Evolutionary conservation across 1,140 invertebrate genomes (phyloP), one percentile per base, ranked within the genome.

Genomic region (Diorhabda elongata): DNA sequence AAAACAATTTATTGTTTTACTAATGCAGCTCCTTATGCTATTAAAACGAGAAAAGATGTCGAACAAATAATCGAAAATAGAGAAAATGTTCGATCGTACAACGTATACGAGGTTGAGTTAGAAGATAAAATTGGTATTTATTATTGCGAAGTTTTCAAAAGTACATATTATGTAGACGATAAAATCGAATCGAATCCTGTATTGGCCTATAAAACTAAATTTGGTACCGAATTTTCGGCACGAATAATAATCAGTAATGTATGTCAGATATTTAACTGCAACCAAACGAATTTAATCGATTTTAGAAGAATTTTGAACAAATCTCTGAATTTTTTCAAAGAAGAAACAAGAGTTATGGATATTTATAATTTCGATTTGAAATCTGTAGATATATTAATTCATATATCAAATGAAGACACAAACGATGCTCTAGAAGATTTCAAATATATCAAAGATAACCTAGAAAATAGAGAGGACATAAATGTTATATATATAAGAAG

Each of bases 101-200:
- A 66, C 67, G 78, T 71, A 4, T 84, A 4, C 75, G 76, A 65
- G 58, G 76, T 78, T 4, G 11, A 64, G 3, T 61, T 79, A 4
- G 77, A 75, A 43, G 78, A 81, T 7, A 76, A 75, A 8, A 75
- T 81, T 3, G 82, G 81, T 8, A 76, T 81, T 64, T 85, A 84
- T 72, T 83, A 82, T 81, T 84, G 84, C 69, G 78, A 82, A 73
- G 81, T 75, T 26, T 78, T 80, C 65, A 77, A 73, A 11, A 76
- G 80, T 66, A 78, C 70, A 61, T 76, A 64, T 79, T 79, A 64
- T 44, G 76, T 62, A 26, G 74, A 7, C 8, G 58, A 45, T 69
- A 73, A 3, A 42, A 59, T 67, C 73, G 72, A 58, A 11, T 82
- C 61, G 0, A 74, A 77, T 59, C 74, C 56, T 44, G 68, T 81